A percentile compares a stretch with the other conserved stretches of the same genome.
Evolutionary conservation across 2,888 invertebrate genomes (phyloP).

Genomic region (Tromatobia lineatoria): DNA sequence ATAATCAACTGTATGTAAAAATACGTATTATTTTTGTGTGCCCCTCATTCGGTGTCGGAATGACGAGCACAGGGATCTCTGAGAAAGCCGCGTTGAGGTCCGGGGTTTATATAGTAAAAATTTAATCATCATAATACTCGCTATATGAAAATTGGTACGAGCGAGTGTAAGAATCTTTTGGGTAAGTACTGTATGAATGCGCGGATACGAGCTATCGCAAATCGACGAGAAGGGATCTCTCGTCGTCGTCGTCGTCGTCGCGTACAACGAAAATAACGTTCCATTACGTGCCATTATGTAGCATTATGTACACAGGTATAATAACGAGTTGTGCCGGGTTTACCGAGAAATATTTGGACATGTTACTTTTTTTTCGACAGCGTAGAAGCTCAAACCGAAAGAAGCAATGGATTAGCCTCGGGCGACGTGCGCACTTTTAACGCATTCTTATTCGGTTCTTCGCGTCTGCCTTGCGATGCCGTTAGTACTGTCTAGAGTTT

Average conservation of each 20-base stretch:
- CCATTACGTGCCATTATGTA: slow-evolving; percentile 64
- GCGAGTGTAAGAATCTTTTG: slow-evolving; percentile 16
- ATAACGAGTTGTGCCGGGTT: slow-evolving; percentile 36
- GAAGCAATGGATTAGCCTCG: slow-evolving; percentile 55
- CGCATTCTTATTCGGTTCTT: slow-evolving; percentile 23
- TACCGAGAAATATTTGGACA: slow-evolving; percentile 58
- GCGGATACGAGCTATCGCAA: slow-evolving; percentile 37
- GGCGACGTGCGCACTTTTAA: slow-evolving; percentile 45
- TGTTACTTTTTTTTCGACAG: slow-evolving; percentile 4
- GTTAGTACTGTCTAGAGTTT: neutral
- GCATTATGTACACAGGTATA: slow-evolving; percentile 54
- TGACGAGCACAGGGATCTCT: neutral
- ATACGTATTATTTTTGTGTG: neutral
- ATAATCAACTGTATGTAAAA: neutral
- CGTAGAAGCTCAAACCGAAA: slow-evolving; percentile 34
- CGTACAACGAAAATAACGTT: slow-evolving; percentile 51
- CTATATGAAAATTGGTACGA: slow-evolving; percentile 27
- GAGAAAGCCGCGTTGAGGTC: slow-evolving; percentile 8
- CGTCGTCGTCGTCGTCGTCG: slow-evolving; percentile 1
- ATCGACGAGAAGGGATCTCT: slow-evolving; percentile 20
- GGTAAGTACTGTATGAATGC: slow-evolving; percentile 10
- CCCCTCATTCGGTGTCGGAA: neutral
- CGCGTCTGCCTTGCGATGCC: neutral
- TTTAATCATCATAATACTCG: slow-evolving; percentile 17
- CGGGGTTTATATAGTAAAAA: neutral